Conservation (phyloP, 1,140 invertebrate species). For the Eupristina koningsbergeri region DNA sequence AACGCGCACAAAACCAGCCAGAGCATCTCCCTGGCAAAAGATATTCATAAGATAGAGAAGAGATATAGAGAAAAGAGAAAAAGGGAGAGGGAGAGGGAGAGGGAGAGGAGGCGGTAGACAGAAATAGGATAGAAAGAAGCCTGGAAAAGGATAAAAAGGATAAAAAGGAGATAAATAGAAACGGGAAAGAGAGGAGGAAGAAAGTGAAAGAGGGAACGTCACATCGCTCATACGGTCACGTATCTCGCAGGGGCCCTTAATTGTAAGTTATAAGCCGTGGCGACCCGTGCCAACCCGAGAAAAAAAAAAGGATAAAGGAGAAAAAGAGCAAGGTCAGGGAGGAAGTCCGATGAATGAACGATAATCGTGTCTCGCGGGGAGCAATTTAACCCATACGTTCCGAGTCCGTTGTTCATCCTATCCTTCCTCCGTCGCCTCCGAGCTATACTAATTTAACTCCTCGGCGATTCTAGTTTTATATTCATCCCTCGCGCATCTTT, state of each 20-base stretch:
- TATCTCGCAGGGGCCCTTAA: constrained; percentile 25
- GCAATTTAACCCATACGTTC: constrained; percentile 29
- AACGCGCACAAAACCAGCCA: background rate
- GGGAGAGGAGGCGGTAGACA: no score
- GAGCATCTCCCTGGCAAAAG: background rate
- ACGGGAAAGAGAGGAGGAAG: background rate
- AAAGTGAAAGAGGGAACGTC: background rate
- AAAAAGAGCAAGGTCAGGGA: constrained; percentile 45
- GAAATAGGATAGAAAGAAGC: background rate
- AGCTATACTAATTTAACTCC: constrained; percentile 24
- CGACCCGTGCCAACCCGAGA: background rate
- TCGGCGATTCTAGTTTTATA: constrained; percentile 30
- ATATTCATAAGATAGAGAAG: background rate
- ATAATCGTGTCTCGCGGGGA: constrained; percentile 38
- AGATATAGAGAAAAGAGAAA: background rate
- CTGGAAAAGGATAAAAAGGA: no score
- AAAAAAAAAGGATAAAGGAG: constrained; percentile 42
- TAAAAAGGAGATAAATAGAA: background rate
- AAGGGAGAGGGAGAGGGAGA: background rate
- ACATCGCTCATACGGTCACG: constrained; percentile 30
- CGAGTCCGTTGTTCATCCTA: no score
- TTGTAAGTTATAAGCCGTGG: constrained; percentile 48
- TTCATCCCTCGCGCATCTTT: background rate
- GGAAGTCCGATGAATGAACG: constrained; percentile 41
- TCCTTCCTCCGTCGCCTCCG: background rate